Percentiles rank a stretch among this genome's conserved stretches.
These are phyloP conservation scores for Protobothrops flavoviridis DNA, from an alignment of 2,113 vertebrate genomes.

Conservation along the genomic window DNA sequence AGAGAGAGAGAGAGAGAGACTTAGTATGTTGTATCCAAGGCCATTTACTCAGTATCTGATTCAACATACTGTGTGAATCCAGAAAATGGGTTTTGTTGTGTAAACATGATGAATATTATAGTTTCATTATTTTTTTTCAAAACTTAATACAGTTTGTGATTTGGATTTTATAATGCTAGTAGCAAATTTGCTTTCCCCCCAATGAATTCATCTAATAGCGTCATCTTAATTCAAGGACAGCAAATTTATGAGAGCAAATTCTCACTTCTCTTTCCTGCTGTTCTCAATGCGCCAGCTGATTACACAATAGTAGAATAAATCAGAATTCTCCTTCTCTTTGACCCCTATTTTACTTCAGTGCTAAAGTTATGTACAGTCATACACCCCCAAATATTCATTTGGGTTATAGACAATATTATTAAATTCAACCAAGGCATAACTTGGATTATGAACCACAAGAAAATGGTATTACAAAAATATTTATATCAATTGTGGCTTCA, in stretches of 20 bases:
- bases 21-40: neutral
- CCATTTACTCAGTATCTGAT: neutral
- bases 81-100: neutral
- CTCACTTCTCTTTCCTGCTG: neutral
- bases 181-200: neutral
- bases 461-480: neutral
- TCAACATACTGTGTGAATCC: neutral
- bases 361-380: neutral
- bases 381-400: neutral
- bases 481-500: neutral
- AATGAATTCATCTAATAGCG: neutral
- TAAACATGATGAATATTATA: neutral
- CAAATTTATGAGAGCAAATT: constrained; percentile 15
- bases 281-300: constrained; percentile 37
- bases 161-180: rapidly evolving
- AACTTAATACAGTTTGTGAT: neutral
- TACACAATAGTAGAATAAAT: neutral
- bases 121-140: neutral
- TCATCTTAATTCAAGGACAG: neutral
- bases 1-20: no score
- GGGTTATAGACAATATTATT: neutral
- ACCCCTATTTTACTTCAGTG: neutral
- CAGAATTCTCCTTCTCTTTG: neutral
- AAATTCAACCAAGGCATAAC: neutral
- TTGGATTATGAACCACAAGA: neutral